Conservation (phyloP, 2,888 invertebrate species). For the Drosophila mercatorum region DNA sequence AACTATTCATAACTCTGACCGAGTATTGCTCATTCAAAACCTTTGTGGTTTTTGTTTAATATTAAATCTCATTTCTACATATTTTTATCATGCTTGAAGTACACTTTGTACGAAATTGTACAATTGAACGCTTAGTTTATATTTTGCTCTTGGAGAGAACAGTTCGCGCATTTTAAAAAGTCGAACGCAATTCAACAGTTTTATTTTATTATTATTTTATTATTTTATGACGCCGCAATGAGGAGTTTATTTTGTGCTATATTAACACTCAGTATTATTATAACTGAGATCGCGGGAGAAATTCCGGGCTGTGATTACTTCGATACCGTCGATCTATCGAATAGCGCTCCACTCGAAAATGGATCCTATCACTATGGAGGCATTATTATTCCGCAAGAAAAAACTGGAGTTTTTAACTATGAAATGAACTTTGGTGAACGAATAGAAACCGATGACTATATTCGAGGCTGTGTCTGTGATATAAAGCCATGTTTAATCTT, state of each 20-base stretch:
- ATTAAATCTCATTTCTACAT: not conserved
- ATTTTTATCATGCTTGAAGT: too few relatives aligned
- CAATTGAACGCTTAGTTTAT: slow-evolving; percentile 8
- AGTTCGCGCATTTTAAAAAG: not conserved
- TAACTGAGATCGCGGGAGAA: not conserved
- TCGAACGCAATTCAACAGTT: too few relatives aligned
- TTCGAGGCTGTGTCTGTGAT: slow-evolving; percentile 69
- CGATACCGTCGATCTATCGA: slow-evolving; percentile 57
- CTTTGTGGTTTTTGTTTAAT: not conserved
- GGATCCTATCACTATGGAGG: slow-evolving; percentile 58
- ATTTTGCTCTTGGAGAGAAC: not conserved
- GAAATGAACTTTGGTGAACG: not conserved
- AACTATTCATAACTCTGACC: not conserved
- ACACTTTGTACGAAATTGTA: too few relatives aligned
- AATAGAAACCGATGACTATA: not conserved
- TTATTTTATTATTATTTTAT: too few relatives aligned
- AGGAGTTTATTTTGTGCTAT: not conserved
- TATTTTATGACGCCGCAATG: not conserved
- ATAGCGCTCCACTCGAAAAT: slow-evolving; percentile 27
- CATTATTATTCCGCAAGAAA: slow-evolving; percentile 48
- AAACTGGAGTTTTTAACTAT: slow-evolving; percentile 41
- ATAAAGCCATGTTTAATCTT: slow-evolving; percentile 75
- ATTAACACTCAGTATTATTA: not conserved
- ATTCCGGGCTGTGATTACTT: slow-evolving; percentile 38
- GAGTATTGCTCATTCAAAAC: not conserved